phyloP scores from a whole-genome alignment of 2,888 invertebrate genomes.

The Aporophyla lueneburgensis region DNA sequence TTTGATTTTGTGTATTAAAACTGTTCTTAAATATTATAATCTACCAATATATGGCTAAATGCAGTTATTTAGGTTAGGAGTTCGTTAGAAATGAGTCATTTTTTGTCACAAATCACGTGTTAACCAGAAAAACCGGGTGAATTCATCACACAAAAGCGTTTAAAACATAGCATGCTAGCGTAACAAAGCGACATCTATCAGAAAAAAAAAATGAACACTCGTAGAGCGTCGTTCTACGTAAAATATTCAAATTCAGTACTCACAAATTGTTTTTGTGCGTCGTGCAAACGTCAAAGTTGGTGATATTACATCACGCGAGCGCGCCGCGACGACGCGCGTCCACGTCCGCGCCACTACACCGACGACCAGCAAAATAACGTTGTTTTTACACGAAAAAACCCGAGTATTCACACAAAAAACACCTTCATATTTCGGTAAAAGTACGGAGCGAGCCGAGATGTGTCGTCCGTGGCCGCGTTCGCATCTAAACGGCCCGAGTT shows the following conservation, averaged over 20 bases:
- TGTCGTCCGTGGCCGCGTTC: slow-evolving; percentile 91
- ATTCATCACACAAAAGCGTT: slow-evolving; percentile 25
- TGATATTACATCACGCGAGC: slow-evolving; percentile 79
- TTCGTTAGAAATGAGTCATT: slow-evolving; percentile 4
- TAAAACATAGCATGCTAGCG: slow-evolving; percentile 37
- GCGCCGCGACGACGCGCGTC: slow-evolving; percentile 79
- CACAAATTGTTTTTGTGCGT: slow-evolving; percentile 80
- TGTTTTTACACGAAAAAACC: slow-evolving; percentile 85
- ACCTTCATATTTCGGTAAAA: slow-evolving; percentile 89
- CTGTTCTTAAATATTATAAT: not conserved
- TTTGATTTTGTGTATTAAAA: slow-evolving; percentile 25
- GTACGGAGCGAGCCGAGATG: slow-evolving; percentile 90
- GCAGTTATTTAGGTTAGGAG: not conserved
- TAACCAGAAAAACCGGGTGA: slow-evolving; percentile 41
- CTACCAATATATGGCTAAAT: not conserved
- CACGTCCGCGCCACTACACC: slow-evolving; percentile 79
- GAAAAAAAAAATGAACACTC: slow-evolving; percentile 63
- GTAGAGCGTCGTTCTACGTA: slow-evolving; percentile 65
- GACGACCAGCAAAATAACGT: slow-evolving; percentile 78
- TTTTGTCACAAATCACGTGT: slow-evolving; percentile 36
- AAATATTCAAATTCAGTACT: slow-evolving; percentile 84
- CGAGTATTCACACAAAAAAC: slow-evolving; percentile 87
- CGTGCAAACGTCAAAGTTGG: slow-evolving; percentile 81
- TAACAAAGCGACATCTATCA: slow-evolving; percentile 44
- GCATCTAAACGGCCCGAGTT: slow-evolving; percentile 91